phyloP scores from a whole-genome alignment of 64 coral and sea anemone species.

The Montipora sp. region DNA sequence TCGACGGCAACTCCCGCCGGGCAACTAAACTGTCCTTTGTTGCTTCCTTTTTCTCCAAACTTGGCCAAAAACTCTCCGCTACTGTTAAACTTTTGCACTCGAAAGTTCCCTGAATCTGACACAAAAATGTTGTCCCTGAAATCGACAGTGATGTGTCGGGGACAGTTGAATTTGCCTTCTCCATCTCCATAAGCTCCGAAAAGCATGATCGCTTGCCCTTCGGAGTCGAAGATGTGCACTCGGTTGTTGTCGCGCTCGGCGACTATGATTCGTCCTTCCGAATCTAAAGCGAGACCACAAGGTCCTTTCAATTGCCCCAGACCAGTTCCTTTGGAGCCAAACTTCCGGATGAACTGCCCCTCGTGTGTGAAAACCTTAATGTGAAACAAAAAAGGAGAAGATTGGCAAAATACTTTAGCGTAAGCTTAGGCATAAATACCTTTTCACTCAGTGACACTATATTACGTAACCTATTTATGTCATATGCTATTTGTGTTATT shows the following conservation, averaged over 20 bases:
- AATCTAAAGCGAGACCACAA: slow-evolving; percentile 73
- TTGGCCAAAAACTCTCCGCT: slow-evolving; percentile 77
- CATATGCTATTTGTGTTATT: too few species aligned
- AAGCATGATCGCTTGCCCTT: slow-evolving; percentile 74
- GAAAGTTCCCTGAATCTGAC: slow-evolving; percentile 85
- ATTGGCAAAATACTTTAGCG: too few species aligned
- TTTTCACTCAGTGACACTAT: too few species aligned
- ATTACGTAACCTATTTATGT: too few species aligned
- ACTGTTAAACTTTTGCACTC: slow-evolving; percentile 70
- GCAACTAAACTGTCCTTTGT: slow-evolving; percentile 79
- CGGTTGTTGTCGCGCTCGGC: slow-evolving; percentile 94
- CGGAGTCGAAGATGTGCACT: slow-evolving; percentile 83
- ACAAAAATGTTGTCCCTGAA: slow-evolving; percentile 77
- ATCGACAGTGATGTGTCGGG: slow-evolving; percentile 75
- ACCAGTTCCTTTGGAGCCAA: slow-evolving; percentile 77
- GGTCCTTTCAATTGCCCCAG: slow-evolving; percentile 81
- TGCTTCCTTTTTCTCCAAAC: slow-evolving; percentile 84
- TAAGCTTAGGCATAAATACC: too few species aligned
- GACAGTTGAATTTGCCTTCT: slow-evolving; percentile 89
- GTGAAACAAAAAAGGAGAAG: background rate
- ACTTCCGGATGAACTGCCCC: slow-evolving; percentile 82
- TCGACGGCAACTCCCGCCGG: slow-evolving; percentile 79
- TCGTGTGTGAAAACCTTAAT: slow-evolving; percentile 81
- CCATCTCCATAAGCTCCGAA: slow-evolving; percentile 83
- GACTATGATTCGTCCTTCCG: slow-evolving; percentile 75